Evolutionary conservation across 2,113 vertebrate species (phyloP), one percentile per base, ranked within the genome.

Genomic region (Dolichallabes microphthalmus): DNA sequence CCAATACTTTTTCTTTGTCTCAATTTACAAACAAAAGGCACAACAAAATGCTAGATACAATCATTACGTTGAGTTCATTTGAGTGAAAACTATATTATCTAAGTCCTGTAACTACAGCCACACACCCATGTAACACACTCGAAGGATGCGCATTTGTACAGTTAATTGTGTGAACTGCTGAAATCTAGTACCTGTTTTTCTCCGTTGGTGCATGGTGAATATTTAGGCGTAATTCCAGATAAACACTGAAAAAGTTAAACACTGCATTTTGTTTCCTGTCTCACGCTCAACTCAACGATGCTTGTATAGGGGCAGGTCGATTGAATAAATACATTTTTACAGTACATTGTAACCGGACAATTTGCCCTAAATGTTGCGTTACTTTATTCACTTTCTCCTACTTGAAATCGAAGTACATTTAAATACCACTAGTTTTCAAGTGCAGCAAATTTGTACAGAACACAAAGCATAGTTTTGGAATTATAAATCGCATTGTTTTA

Each of bases 291-390:
- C 11, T 22, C 17, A 69, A n/a, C 35, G 25, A 69, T 27, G 20
- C 45, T 83, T 85, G 63, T 74, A 88, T 30, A 88, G 45, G 78
- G 64, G 30, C 74, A 52, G 39, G 12, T 58, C 13, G 53, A 35
- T 13, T 71, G 35, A 50, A 60, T 20, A 27, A 27, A 22, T 35
- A 32, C 20, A 45, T 50, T 35, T 7, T 25, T 3, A 27, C 25
- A 61, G 12, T n/a, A 6, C n/a, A n/a, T n/a, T n/a, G n/a, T 73
- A 1, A 64, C 4, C 39, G 50, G 0, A 7, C 3, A 50, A 74
- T 74, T 14, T 50, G 22, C 22, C 32, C 25, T 5, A 45, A 0
- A 6, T 13, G 69, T 11, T 22, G 35, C 22, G 35, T 45, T 39
- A 69, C 68, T 71, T 74, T 52, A 74, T 50, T 50, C 5, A 13